Evolutionary conservation across 2,888 invertebrate genomes (phyloP).

Genomic region (Parnassius orleans): DNA sequence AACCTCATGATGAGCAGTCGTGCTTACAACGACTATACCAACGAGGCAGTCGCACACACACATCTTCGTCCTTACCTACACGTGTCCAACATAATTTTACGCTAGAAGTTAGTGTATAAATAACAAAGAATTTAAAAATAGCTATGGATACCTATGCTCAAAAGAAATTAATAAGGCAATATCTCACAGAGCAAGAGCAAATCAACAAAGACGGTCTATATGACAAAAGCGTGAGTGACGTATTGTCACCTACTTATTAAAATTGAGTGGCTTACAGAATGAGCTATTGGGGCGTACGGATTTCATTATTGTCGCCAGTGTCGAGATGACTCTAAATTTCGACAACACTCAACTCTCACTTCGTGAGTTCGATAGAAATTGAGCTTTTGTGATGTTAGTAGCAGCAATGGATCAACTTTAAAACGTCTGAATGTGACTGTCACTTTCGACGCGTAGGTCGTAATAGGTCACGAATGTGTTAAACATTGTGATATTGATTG

Average conservation of each 20-base stretch:
- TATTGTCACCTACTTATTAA: constrained; percentile 17
- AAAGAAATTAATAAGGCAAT: background rate
- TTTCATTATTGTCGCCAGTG: constrained; percentile 14
- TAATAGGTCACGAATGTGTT: no score
- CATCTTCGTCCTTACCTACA: no score
- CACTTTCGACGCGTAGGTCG: no score
- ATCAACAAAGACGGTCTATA: constrained; percentile 7
- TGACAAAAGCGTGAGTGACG: constrained; percentile 18
- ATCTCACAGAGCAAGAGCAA: constrained; percentile 3
- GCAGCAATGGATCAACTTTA: background rate
- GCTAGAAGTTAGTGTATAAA: no score
- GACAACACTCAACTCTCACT: constrained; percentile 19
- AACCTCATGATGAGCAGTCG: no score
- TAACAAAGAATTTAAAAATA: no score
- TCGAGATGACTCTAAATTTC: constrained; percentile 19
- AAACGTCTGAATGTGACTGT: no score
- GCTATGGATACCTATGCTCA: no score
- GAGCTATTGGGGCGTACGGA: constrained; percentile 11
- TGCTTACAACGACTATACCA: no score
- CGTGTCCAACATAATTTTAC: no score
- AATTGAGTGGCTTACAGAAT: constrained; percentile 6
- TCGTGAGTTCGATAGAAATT: constrained; percentile 18
- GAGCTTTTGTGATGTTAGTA: constrained; percentile 11
- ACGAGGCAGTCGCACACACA: no score
- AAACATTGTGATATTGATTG: no score